Evolutionary conservation across 1,140 invertebrate species (phyloP).

Genomic region (Hyles vespertilio): DNA sequence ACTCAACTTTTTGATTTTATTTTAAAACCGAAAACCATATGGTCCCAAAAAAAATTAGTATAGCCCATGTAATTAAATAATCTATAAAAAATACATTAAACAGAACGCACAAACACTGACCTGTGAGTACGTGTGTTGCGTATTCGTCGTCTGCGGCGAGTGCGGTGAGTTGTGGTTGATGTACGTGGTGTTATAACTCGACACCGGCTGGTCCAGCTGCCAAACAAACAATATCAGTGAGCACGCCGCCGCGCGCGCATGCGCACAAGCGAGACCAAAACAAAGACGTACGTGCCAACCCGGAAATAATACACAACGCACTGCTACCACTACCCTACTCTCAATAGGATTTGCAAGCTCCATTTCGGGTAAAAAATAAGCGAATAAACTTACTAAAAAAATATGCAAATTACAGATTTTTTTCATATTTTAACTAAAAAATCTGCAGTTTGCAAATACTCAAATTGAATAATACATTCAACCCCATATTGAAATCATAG

Average conservation of each 20-base stretch:
- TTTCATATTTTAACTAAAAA: no score
- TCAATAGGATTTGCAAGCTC: not conserved
- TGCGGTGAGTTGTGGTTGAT: constrained; percentile 66
- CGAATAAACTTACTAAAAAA: no score
- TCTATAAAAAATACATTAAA: not conserved
- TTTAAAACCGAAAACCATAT: no score
- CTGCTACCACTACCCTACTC: constrained; percentile 24
- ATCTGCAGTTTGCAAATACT: no score
- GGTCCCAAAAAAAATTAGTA: no score
- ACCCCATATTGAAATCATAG: no score
- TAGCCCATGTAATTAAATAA: no score
- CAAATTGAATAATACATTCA: no score
- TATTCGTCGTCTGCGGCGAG: constrained; percentile 61
- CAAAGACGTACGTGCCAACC: constrained; percentile 33
- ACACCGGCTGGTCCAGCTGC: constrained; percentile 60
- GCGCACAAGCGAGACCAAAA: constrained; percentile 23
- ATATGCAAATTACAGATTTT: no score
- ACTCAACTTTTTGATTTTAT: no score
- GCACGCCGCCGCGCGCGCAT: constrained; percentile 17
- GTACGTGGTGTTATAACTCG: constrained; percentile 60
- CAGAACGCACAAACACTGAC: constrained; percentile 19
- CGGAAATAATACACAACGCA: constrained; percentile 33
- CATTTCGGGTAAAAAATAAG: not conserved
- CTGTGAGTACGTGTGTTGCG: constrained; percentile 61
- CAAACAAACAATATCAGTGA: constrained; percentile 3